A percentile compares a stretch with the other conserved stretches of the same genome.
Evolutionary conservation across 2,888 invertebrate species (phyloP).

Genomic region (Diadegma fenestrale): DNA sequence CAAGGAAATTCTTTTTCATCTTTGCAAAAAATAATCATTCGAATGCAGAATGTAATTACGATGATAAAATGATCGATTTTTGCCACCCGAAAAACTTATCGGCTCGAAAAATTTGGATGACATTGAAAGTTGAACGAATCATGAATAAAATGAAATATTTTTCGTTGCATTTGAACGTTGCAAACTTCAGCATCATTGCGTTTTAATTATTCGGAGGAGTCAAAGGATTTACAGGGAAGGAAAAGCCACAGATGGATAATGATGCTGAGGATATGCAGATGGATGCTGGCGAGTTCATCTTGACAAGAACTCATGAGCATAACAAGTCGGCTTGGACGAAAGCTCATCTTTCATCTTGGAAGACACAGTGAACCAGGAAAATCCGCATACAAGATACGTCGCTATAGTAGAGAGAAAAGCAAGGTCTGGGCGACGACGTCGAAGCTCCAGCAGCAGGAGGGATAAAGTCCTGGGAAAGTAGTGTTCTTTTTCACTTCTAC

Average conservation of each 20-base stretch:
- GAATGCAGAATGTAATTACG: too few species aligned
- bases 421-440: constrained; percentile 40
- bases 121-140: too few species aligned
- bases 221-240: constrained; percentile 2
- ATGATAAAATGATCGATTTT: too few species aligned
- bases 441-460: constrained; percentile 28
- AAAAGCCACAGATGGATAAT: constrained; percentile 10
- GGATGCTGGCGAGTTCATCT: constrained; percentile 43
- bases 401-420: constrained; percentile 18
- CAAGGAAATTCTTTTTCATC: too few species aligned
- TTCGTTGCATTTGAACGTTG: too few species aligned
- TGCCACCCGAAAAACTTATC: too few species aligned
- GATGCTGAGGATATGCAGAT: constrained; percentile 2
- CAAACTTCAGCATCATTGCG: too few species aligned
- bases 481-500: constrained; percentile 69
- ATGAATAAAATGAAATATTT: too few species aligned
- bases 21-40: too few species aligned
- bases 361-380: constrained; percentile 12
- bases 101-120: too few species aligned
- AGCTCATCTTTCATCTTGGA: constrained; percentile 49
- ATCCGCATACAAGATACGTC: constrained; percentile 42
- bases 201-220: not conserved
- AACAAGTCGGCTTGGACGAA: constrained; percentile 4
- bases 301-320: constrained; percentile 8
- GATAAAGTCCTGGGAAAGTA: constrained; percentile 41